A percentile compares a stretch with the other conserved stretches of the same genome.
phyloP scores from a whole-genome alignment of 2,888 invertebrate species.

The Galeruca laticollis region DNA sequence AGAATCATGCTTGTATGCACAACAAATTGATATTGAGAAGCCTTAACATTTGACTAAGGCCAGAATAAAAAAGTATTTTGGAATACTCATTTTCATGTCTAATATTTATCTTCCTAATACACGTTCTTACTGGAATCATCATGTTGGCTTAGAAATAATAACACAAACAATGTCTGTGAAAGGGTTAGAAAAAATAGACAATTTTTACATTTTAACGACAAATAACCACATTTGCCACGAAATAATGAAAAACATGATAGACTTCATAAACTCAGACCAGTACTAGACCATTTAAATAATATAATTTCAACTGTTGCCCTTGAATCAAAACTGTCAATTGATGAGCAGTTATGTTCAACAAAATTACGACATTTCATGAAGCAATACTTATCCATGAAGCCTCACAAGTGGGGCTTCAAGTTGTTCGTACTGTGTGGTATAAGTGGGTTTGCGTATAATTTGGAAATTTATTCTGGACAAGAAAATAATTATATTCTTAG shows the following conservation, averaged over 20 bases:
- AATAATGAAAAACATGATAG: too few relatives aligned
- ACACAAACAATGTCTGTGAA: constrained; percentile 26
- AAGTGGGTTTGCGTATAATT: constrained; percentile 53
- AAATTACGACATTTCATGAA: too few relatives aligned
- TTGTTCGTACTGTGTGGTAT: too few relatives aligned
- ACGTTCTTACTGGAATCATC: constrained; percentile 14
- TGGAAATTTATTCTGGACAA: constrained; percentile 46
- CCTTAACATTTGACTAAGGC: constrained; percentile 18
- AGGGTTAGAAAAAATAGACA: constrained; percentile 36
- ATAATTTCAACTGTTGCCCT: too few relatives aligned
- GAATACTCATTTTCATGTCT: constrained; percentile 21
- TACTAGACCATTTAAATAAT: too few relatives aligned
- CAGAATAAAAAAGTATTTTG: constrained; percentile 22
- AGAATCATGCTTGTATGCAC: too few relatives aligned
- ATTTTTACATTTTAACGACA: constrained; percentile 59
- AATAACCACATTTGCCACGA: constrained; percentile 32
- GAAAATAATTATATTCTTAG: constrained; percentile 35
- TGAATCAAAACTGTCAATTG: too few relatives aligned
- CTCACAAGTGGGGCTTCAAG: too few relatives aligned
- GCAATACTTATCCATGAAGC: too few relatives aligned
- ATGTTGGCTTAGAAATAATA: constrained; percentile 14
- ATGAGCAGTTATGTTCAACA: too few relatives aligned
- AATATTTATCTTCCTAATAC: constrained; percentile 14
- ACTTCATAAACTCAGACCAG: too few relatives aligned
- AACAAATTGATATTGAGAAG: constrained; percentile 19